Conservation (phyloP, 2,113 vertebrate species). For the Tetrao urogallus region DNA sequence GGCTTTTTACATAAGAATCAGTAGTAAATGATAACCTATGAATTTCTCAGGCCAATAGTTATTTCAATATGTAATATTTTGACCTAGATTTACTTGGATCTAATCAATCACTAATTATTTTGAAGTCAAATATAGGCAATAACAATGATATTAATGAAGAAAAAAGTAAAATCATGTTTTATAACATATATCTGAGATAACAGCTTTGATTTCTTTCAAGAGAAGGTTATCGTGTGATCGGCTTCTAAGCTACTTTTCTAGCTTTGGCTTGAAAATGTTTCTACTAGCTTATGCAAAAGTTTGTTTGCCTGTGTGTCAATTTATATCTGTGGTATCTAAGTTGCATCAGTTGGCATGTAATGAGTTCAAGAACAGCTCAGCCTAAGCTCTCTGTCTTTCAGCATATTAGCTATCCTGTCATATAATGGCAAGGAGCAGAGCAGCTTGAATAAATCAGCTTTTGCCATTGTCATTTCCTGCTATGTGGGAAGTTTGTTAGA, state of each 20-base stretch:
- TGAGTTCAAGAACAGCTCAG: slow-evolving; percentile 55
- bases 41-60: background rate
- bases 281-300: background rate
- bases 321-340: background rate
- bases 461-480: slow-evolving; percentile 44
- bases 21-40: background rate
- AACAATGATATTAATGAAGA: background rate
- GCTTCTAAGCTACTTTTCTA: background rate
- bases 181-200: background rate
- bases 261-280: background rate
- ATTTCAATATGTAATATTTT: background rate
- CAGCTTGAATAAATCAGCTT: slow-evolving; percentile 63
- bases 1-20: background rate
- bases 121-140: background rate
- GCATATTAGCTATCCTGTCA: slow-evolving; percentile 32
- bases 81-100: background rate
- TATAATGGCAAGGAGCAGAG: slow-evolving; percentile 13
- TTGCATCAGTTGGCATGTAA: slow-evolving; percentile 42
- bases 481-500: background rate
- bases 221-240: background rate
- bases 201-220: background rate
- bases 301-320: slow-evolving; percentile 24
- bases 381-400: slow-evolving; percentile 56
- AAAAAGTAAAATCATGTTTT: background rate
- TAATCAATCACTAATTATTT: background rate